Conservation (phyloP, 2,113 vertebrate genomes). For the Speoplatyrhinus poulsoni region DNA sequence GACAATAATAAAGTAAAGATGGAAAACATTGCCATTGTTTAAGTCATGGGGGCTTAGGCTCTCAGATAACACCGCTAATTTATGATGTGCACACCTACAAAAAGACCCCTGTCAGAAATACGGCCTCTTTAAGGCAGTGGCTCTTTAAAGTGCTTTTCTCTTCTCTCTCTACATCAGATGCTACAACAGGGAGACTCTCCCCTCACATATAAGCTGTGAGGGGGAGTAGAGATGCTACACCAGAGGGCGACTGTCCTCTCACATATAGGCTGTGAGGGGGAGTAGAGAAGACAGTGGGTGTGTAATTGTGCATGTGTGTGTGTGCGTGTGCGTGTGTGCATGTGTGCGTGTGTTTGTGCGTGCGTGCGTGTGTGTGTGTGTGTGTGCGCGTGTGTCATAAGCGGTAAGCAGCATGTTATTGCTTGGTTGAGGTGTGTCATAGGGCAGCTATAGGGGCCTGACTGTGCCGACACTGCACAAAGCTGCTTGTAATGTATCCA, state of each 20-base stretch:
- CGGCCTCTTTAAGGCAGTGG: neutral
- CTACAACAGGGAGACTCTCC: too few species aligned
- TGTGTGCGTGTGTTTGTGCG: conserved; percentile 10
- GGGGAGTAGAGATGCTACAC: too few species aligned
- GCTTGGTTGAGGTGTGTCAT: neutral
- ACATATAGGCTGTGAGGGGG: too few species aligned
- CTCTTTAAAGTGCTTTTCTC: neutral
- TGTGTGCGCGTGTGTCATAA: too few species aligned
- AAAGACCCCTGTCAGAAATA: neutral
- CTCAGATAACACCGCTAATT: conserved; percentile 31
- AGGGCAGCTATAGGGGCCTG: neutral
- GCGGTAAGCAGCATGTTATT: neutral
- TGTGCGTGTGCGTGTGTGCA: conserved; percentile 1
- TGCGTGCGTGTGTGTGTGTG: neutral
- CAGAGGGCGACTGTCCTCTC: too few species aligned
- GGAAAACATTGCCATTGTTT: conserved; percentile 27
- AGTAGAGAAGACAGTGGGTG: neutral
- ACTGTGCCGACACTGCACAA: neutral
- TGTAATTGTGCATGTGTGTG: neutral
- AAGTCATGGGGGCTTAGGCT: conserved; percentile 29
- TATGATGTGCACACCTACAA: conserved; percentile 26
- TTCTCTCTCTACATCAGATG: too few species aligned
- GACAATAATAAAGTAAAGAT: neutral
- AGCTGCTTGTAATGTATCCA: neutral
- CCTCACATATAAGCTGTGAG: too few species aligned